Evolutionary conservation across 2,888 invertebrate genomes (phyloP).

Genomic region (Tyria jacobaeae): DNA sequence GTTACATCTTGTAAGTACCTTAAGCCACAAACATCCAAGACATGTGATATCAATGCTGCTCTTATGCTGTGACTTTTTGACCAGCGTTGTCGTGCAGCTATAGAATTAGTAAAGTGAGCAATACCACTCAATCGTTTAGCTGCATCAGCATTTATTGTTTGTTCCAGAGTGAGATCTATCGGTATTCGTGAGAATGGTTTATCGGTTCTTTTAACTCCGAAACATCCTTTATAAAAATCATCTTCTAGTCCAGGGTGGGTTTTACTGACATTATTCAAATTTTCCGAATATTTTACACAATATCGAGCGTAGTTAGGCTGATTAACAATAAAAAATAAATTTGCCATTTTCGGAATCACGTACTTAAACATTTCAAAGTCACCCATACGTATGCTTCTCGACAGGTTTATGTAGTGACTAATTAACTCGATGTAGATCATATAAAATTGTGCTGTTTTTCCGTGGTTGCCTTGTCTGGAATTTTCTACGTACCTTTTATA

Average conservation of each 20-base stretch:
- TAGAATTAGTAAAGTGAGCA: conserved; percentile 17
- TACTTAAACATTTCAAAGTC: conserved; percentile 18
- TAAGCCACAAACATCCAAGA: conserved; percentile 7
- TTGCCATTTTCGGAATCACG: conserved; percentile 17
- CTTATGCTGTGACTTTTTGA: conserved; percentile 7
- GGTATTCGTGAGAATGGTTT: conserved; percentile 44
- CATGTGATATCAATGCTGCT: conserved; percentile 5
- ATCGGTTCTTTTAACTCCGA: conserved; percentile 39
- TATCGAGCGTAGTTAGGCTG: conserved; percentile 44
- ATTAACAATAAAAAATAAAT: conserved; percentile 45
- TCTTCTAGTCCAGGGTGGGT: conserved; percentile 38
- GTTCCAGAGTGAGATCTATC: conserved; percentile 51
- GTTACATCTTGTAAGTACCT: conserved; percentile 3
- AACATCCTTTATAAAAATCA: conserved; percentile 20
- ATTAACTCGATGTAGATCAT: conserved; percentile 20
- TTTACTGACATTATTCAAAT: conserved; percentile 27
- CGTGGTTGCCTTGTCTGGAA: too few relatives aligned
- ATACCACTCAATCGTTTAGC: conserved; percentile 51
- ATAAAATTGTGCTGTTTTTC: too few relatives aligned
- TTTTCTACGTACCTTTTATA: too few relatives aligned
- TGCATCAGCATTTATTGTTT: conserved; percentile 61
- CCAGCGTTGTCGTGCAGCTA: conserved; percentile 20
- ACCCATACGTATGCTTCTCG: conserved; percentile 16
- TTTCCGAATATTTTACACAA: too few relatives aligned
- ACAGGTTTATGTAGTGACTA: conserved; percentile 9